A percentile compares a stretch with the other conserved stretches of the same genome.
phyloP scores from a whole-genome alignment of 2,797 vertebrate genomes.

The Danio tinwini region DNA sequence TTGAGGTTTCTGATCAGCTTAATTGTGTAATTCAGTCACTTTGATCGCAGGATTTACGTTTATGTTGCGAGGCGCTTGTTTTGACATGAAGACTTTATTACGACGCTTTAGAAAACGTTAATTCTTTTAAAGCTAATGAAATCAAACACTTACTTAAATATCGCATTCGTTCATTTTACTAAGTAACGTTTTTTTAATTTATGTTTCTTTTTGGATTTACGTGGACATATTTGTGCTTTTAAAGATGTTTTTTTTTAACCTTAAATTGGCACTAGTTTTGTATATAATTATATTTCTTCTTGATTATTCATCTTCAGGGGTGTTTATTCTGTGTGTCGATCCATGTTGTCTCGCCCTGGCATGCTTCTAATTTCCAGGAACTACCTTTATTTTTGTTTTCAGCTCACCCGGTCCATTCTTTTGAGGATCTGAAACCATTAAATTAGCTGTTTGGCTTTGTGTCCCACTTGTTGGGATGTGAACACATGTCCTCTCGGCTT shows the following conservation, averaged over 20 bases:
- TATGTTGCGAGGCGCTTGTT: slow-evolving; percentile 54
- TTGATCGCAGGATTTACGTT: slow-evolving; percentile 70
- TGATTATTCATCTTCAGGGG: not conserved
- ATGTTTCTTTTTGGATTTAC: slow-evolving; percentile 42
- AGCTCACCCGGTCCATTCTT: not conserved
- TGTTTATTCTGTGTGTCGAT: slow-evolving; percentile 12
- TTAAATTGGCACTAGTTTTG: not conserved
- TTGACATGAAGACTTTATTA: slow-evolving; percentile 30
- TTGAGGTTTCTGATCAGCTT: slow-evolving; percentile 74
- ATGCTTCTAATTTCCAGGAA: slow-evolving; percentile 22
- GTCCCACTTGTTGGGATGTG: slow-evolving; percentile 11
- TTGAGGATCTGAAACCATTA: slow-evolving; percentile 10
- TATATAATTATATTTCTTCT: not conserved
- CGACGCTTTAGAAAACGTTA: slow-evolving; percentile 37
- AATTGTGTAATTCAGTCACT: slow-evolving; percentile 71
- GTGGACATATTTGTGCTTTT: too few species aligned
- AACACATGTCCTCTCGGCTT: slow-evolving; percentile 13
- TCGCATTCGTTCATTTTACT: slow-evolving; percentile 9
- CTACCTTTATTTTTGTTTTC: slow-evolving; percentile 52
- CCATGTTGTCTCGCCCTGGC: slow-evolving; percentile 4
- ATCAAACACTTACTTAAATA: slow-evolving; percentile 44
- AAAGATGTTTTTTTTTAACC: not conserved
- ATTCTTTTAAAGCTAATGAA: slow-evolving; percentile 47
- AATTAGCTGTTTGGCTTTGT: slow-evolving; percentile 14
- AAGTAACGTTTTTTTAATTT: not conserved